Evolutionary conservation across 2,113 vertebrate species (phyloP).

Genomic region (Lepus americanus): DNA sequence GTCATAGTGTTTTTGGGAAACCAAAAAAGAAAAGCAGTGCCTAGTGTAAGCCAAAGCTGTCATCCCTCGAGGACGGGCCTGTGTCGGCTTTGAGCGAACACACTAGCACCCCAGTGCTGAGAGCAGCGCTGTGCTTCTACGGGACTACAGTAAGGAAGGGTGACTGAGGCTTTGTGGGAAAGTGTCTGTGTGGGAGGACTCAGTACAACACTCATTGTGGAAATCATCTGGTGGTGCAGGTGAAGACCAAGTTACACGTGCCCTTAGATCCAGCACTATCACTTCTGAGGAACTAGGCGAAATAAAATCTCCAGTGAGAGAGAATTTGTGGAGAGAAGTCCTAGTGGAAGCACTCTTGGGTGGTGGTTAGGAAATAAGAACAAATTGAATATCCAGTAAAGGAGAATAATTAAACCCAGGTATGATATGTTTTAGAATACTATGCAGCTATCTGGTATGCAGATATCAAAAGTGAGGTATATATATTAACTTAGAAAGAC

Average conservation of each 20-base stretch:
- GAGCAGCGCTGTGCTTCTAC: neutral
- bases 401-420: neutral
- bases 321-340: neutral
- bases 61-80: neutral
- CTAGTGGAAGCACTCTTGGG: neutral
- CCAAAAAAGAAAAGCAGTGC: neutral
- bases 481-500: neutral
- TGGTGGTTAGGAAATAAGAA: neutral
- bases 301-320: neutral
- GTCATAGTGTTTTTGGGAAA: neutral
- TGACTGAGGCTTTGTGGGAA: neutral
- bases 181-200: no score
- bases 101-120: neutral
- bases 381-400: neutral
- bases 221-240: neutral
- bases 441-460: neutral
- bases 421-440: neutral
- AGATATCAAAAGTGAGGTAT: neutral
- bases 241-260: neutral
- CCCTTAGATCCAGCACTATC: neutral
- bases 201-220: neutral
- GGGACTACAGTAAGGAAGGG: neutral
- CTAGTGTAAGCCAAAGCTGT: neutral
- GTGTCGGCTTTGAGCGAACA: neutral
- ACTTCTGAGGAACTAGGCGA: constrained; percentile 4